Base-by-base conservation (phyloP, 2,888 invertebrate genomes). In the Luffia ferchaultella region DNA sequence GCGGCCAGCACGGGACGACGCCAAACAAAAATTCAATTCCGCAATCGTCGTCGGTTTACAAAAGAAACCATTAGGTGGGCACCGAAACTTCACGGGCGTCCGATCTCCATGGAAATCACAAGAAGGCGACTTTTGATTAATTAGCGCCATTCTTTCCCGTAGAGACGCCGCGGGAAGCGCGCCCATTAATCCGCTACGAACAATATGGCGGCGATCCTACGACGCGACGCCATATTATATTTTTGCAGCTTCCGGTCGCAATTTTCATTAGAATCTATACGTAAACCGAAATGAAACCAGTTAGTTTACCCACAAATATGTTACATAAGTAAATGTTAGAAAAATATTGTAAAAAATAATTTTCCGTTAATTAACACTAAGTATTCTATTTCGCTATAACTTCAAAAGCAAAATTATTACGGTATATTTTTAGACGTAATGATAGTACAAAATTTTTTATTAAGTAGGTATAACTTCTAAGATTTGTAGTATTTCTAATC, bases 111-210 rank as follows among this genome's bases (percentile, higher is more conserved):
- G 82, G 82, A 79, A 82, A 82, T 82, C 79, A 77, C 67, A 63
- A 66, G 68, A 70, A 68, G 67, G 68, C 70, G 72, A 73, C 67
- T 77, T 77, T 73, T 80, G 79, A 83, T 80, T 80, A 82, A 83
- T 82, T 83, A 80, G 76, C 73, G 68, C 74, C 67, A 82, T 83
- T 83, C 82, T 83, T 82, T 79, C 63, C 62, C 68, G 64, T 62
- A 62, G 65, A 65, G 68, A 67, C 71, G 65, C 72, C 70, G 65
- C 66, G 62, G 68, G 69, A 70, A 68, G 61, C 66, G 64, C 55
- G 65, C 70, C 68, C 71, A 73, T 76, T 75, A 72, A 73, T 76
- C 67, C 70, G 59, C 54, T 58, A 59, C 62, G 72, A 76, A 76
- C 78, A 82, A 76, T 73, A 79, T 76, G 78, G 76, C 76, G 58